Evolutionary conservation across 2,113 vertebrate genomes (phyloP).

Genomic region (Bujurquina vittata): DNA sequence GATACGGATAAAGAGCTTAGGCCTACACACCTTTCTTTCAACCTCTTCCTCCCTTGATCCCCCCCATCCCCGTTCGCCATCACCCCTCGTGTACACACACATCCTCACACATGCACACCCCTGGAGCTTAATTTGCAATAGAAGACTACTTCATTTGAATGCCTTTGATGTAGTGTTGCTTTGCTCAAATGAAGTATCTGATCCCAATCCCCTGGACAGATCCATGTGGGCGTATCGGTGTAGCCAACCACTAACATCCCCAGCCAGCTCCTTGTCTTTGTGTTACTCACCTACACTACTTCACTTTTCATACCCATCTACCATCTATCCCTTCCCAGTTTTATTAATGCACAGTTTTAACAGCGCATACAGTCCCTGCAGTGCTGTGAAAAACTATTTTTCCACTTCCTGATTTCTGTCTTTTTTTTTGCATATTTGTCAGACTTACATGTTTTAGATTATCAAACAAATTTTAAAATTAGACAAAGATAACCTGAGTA

Average conservation of each 20-base stretch:
- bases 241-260: slow-evolving; percentile 55
- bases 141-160: slow-evolving; percentile 79
- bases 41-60: slow-evolving; percentile 41
- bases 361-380: slow-evolving; percentile 49
- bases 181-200: slow-evolving; percentile 77
- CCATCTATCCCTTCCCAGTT: slow-evolving; percentile 31
- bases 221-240: slow-evolving; percentile 68
- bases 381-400: slow-evolving; percentile 56
- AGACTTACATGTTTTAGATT: background rate
- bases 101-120: slow-evolving; percentile 47
- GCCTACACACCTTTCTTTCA: slow-evolving; percentile 61
- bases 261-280: slow-evolving; percentile 41
- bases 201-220: slow-evolving; percentile 77
- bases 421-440: background rate
- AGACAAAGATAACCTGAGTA: too few species aligned
- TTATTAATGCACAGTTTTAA: slow-evolving; percentile 78
- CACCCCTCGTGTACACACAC: slow-evolving; percentile 34
- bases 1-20: slow-evolving; percentile 62
- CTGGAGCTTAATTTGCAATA: slow-evolving; percentile 75
- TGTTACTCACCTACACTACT: slow-evolving; percentile 40
- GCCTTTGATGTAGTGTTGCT: slow-evolving; percentile 79
- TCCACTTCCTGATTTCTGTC: slow-evolving; percentile 16
- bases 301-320: slow-evolving; percentile 29
- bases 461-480: background rate
- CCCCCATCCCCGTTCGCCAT: slow-evolving; percentile 18